Conservation (phyloP, 2,888 invertebrate species). For the Polyploca ridens region DNA sequence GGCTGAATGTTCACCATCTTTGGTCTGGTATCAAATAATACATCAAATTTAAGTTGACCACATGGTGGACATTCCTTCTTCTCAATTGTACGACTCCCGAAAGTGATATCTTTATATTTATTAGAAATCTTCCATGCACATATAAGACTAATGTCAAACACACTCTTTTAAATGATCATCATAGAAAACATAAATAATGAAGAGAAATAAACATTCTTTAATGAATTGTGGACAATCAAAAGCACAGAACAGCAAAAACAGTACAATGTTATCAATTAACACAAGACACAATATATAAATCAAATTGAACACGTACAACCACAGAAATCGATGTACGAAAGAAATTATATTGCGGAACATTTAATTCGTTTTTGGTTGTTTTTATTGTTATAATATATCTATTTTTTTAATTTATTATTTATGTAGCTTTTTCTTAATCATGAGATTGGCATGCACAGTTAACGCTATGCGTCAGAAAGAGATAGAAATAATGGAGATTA, state of each 20-base stretch:
- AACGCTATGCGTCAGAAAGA: constrained; percentile 68
- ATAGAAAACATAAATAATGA: constrained; percentile 45
- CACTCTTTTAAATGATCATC: constrained; percentile 70
- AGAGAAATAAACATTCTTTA: constrained; percentile 44
- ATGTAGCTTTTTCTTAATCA: constrained; percentile 72
- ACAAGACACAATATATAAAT: constrained; percentile 51
- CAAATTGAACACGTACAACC: constrained; percentile 19
- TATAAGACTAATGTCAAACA: constrained; percentile 83
- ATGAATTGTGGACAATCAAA: constrained; percentile 47
- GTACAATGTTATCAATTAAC: constrained; percentile 25
- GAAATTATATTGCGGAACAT: constrained; percentile 29
- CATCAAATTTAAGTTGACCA: neutral
- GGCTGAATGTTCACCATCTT: constrained; percentile 25
- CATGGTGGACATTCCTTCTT: constrained; percentile 48
- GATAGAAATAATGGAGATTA: constrained; percentile 46
- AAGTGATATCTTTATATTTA: constrained; percentile 55
- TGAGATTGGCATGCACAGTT: constrained; percentile 79
- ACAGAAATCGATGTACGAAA: constrained; percentile 42
- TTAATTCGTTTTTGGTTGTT: constrained; percentile 36
- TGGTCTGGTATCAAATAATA: constrained; percentile 27
- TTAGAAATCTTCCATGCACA: constrained; percentile 81
- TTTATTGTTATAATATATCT: constrained; percentile 42
- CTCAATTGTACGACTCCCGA: constrained; percentile 56
- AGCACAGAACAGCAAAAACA: constrained; percentile 39
- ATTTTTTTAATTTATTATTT: constrained; percentile 56